Evolutionary conservation across 2,113 vertebrate genomes (phyloP).

Genomic region (Phyllostomus hastatus): DNA sequence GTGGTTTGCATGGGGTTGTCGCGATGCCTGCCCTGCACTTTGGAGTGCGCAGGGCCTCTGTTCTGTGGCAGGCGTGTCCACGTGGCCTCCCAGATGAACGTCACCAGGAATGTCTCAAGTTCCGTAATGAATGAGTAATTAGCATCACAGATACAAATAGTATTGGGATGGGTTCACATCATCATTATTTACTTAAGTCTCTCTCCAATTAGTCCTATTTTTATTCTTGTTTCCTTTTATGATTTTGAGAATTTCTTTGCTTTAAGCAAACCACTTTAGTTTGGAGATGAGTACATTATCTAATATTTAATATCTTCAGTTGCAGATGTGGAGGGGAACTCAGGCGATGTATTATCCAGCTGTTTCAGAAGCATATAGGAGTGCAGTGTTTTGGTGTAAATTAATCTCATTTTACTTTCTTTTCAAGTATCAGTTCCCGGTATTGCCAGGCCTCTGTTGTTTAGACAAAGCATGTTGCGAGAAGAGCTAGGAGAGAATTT

Average conservation of each 20-base stretch:
- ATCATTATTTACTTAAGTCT: rapidly evolving
- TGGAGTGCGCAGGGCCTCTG: neutral
- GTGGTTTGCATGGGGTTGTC: neutral
- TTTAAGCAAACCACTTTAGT: neutral
- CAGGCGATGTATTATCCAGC: neutral
- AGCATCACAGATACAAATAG: rapidly evolving
- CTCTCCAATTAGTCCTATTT: neutral
- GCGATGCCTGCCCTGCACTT: neutral
- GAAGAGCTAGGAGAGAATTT: neutral
- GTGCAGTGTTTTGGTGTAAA: neutral
- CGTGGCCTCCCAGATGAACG: neutral
- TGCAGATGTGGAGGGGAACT: neutral
- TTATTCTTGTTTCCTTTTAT: neutral
- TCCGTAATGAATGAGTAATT: neutral
- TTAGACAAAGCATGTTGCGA: neutral
- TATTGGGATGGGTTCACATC: neutral
- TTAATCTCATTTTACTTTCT: neutral
- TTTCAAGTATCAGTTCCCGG: neutral
- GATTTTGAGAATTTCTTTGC: neutral
- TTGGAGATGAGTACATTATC: neutral
- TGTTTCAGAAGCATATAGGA: neutral
- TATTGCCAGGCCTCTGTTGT: too few relatives aligned
- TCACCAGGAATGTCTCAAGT: neutral
- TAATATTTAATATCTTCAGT: neutral
- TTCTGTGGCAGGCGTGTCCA: neutral